A percentile compares a stretch with the other conserved stretches of the same genome.
phyloP scores from a whole-genome alignment of 23 tunicate genomes.

The Halocynthia roretzi region DNA sequence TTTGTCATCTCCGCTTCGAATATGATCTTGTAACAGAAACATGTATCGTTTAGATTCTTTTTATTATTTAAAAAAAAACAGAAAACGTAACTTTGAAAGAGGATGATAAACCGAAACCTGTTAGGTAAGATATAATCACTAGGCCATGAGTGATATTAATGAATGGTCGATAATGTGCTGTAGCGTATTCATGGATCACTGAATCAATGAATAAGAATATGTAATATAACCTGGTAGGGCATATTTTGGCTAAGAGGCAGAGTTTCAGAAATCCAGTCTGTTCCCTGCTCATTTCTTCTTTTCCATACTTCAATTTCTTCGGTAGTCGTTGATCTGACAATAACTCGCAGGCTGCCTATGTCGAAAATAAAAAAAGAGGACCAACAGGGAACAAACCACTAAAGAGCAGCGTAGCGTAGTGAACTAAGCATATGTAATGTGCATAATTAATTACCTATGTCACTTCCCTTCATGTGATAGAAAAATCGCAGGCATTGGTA shows the following conservation, averaged over 20 bases:
- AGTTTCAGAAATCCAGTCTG: slow-evolving; percentile 23
- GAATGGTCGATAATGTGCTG: background rate
- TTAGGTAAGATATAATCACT: background rate
- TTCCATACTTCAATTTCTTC: slow-evolving; percentile 48
- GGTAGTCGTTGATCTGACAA: slow-evolving; percentile 5
- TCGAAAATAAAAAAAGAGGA: background rate
- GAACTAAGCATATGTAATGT: background rate
- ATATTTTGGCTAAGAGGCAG: background rate
- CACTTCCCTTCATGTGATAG: slow-evolving; percentile 81
- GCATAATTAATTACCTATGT: slow-evolving; percentile 46
- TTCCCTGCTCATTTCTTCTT: slow-evolving; percentile 39
- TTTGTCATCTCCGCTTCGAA: slow-evolving; percentile 72
- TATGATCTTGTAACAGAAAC: slow-evolving; percentile 39
- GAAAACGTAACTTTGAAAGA: too few relatives aligned
- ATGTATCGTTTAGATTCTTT: too few relatives aligned
- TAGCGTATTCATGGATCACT: background rate
- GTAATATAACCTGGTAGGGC: slow-evolving; percentile 24
- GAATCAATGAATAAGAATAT: background rate
- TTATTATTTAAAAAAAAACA: too few relatives aligned
- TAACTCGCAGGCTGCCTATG: slow-evolving; percentile 47
- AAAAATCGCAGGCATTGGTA: slow-evolving; percentile 54
- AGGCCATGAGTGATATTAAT: too few relatives aligned
- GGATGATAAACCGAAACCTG: too few relatives aligned
- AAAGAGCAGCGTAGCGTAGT: background rate
- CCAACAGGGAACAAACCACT: background rate